phyloP scores from a whole-genome alignment of 2,113 vertebrate species.

The Irena cyanogastra region DNA sequence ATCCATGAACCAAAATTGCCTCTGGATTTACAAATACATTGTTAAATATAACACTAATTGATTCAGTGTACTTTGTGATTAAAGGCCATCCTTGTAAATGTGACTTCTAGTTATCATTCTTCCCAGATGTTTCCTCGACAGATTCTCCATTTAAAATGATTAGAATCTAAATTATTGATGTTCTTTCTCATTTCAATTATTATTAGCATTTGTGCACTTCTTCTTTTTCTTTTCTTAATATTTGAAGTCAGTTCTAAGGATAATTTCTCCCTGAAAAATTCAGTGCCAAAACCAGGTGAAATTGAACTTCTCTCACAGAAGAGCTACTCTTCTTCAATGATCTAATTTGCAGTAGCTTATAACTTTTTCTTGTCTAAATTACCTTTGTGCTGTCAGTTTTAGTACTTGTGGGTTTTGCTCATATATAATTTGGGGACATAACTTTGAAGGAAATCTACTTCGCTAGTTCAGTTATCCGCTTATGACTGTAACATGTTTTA shows the following conservation, averaged over 20 bases:
- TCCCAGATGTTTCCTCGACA: not conserved
- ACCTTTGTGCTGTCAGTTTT: not conserved
- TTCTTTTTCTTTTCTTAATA: not conserved
- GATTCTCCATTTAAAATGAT: not conserved
- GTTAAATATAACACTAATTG: not conserved
- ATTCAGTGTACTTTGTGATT: not conserved
- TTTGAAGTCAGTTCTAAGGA: not conserved
- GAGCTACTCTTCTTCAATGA: not conserved
- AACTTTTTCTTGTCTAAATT: not conserved
- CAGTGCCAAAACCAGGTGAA: not conserved
- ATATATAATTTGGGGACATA: not conserved
- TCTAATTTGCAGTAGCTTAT: not conserved
- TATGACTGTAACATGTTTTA: not conserved
- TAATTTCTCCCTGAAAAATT: not conserved
- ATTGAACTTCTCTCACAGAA: not conserved
- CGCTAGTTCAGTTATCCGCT: not conserved
- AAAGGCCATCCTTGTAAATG: not conserved
- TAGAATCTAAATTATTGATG: not conserved
- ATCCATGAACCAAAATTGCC: not conserved
- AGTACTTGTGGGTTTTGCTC: not conserved
- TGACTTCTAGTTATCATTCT: not conserved
- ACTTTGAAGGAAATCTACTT: not conserved
- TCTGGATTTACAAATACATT: constrained; percentile 9
- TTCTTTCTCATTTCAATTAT: not conserved
- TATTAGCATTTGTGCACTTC: not conserved